phyloP scores from a whole-genome alignment of 2,797 vertebrate species.

The Peromyscus eremicus region DNA sequence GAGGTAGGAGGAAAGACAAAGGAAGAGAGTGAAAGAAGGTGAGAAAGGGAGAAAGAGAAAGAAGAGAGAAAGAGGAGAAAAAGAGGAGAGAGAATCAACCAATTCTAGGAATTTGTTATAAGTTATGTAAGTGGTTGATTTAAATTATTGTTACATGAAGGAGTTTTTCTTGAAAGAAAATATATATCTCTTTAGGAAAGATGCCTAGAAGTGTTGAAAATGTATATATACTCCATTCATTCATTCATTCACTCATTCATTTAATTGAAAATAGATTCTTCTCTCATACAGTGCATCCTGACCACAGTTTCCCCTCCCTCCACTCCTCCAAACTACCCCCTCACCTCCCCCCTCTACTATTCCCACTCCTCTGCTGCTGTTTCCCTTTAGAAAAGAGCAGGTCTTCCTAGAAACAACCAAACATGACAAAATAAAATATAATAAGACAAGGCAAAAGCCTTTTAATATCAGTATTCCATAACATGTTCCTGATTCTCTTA shows the following conservation, averaged over 20 bases:
- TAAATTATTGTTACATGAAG: background rate
- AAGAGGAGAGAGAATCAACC: background rate
- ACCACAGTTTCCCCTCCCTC: no score
- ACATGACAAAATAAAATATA: background rate
- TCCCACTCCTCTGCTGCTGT: background rate
- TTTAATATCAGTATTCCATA: background rate
- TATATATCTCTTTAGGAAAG: background rate
- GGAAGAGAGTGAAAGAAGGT: background rate
- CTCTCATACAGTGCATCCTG: background rate
- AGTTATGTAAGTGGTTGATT: background rate
- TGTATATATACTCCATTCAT: background rate
- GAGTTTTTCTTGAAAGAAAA: background rate
- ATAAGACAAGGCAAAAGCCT: background rate
- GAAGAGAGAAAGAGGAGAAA: background rate
- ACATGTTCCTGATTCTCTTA: background rate
- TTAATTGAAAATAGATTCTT: background rate
- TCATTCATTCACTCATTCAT: background rate
- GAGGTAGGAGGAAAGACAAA: background rate
- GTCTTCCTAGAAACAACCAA: background rate
- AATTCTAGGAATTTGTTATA: background rate
- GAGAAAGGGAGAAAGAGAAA: background rate
- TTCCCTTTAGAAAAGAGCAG: background rate
- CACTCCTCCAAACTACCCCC: fast-evolving
- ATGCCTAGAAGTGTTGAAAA: background rate
- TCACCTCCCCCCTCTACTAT: no score